phyloP scores from a whole-genome alignment of 2,797 vertebrate species.

The Onychomys torridus region DNA sequence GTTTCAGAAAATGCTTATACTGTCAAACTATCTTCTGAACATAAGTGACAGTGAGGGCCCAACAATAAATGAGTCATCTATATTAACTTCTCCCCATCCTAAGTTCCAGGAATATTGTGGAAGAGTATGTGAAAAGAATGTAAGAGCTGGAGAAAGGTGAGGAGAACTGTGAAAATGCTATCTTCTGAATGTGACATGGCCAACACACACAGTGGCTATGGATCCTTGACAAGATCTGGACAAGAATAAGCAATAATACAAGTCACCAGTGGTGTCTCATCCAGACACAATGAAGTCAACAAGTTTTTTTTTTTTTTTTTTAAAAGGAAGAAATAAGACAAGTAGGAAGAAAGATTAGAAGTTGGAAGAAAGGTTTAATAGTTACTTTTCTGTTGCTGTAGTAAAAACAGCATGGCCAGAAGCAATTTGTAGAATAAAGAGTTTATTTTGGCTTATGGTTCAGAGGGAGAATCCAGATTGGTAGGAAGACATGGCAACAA shows the following conservation, averaged over 20 bases:
- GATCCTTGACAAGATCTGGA: not conserved
- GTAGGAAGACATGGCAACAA: not conserved
- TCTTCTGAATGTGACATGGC: not conserved
- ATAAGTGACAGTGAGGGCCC: not conserved
- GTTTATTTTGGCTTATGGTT: not conserved
- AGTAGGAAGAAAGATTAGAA: not conserved
- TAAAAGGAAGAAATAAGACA: not conserved
- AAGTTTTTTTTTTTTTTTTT: not conserved
- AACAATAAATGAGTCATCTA: not conserved
- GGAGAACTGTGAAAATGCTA: not conserved
- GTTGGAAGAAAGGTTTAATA: not conserved
- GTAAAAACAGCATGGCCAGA: not conserved
- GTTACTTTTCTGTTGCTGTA: not conserved
- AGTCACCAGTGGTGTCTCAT: not conserved
- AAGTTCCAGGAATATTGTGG: not conserved
- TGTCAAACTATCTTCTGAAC: not conserved
- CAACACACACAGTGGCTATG: not conserved
- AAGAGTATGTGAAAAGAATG: not conserved
- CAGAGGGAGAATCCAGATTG: not conserved
- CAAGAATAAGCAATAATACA: not conserved
- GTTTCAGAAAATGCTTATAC: not conserved
- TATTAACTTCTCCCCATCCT: not conserved
- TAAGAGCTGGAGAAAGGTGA: not conserved
- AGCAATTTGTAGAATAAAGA: not conserved
- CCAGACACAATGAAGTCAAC: not conserved